These are phyloP conservation scores for Bembecia ichneumoniformis DNA, from an alignment of 2,888 invertebrate genomes.

Conservation along the genomic window DNA sequence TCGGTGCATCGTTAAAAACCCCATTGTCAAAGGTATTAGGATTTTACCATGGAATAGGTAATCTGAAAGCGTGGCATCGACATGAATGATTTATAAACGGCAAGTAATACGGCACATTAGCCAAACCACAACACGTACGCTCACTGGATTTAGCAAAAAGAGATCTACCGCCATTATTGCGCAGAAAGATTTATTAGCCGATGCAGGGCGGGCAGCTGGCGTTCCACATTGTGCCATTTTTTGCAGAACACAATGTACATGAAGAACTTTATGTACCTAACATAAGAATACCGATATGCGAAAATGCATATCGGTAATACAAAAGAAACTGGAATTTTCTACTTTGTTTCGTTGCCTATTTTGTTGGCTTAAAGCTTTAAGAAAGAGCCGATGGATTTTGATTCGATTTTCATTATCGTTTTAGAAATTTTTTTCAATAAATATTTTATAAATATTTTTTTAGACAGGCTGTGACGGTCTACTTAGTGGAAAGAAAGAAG, in stretches of 20 bases:
- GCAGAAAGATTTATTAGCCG: constrained; percentile 36
- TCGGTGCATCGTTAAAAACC: constrained; percentile 19
- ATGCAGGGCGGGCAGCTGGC: constrained; percentile 20
- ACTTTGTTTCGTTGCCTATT: too few species aligned
- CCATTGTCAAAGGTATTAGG: constrained; percentile 20
- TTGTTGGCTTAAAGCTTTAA: too few species aligned
- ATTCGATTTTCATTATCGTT: too few species aligned
- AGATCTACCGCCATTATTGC: constrained; percentile 38
- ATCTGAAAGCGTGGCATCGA: constrained; percentile 38
- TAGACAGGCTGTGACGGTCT: too few species aligned
- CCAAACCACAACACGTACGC: constrained; percentile 50
- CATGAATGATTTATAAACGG: constrained; percentile 59
- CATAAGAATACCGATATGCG: too few species aligned
- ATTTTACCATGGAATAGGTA: constrained; percentile 19
- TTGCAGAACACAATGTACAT: constrained; percentile 10
- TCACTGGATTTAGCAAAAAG: constrained; percentile 50
- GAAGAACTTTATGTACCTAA: neutral
- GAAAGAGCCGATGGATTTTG: too few species aligned
- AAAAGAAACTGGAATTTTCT: too few species aligned
- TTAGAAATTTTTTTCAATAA: too few species aligned
- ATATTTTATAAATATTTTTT: too few species aligned
- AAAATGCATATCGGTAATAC: too few species aligned
- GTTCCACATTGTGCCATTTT: constrained; percentile 23
- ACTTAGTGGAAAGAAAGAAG: too few species aligned
- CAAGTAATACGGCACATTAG: constrained; percentile 50